Evolutionary conservation across 1,140 invertebrate genomes (phyloP), one percentile per base, ranked within the genome.

Genomic region (Bilobella aurantiaca): DNA sequence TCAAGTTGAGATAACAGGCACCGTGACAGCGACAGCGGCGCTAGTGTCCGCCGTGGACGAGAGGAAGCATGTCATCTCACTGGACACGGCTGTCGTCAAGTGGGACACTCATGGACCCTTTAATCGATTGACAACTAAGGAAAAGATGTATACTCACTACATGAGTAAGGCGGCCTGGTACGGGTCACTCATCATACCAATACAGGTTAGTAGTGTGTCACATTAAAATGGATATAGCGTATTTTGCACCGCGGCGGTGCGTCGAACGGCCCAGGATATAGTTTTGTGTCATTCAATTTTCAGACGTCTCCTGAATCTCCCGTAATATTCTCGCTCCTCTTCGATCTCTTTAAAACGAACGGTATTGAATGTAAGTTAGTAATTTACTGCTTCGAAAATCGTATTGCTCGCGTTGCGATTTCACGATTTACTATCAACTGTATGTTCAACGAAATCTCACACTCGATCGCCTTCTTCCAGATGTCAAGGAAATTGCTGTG

Each of bases 71-170:
- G 82, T 87, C 37, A 77, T 95, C 63, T 90, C 91, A 16, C 88
- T 91, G 74, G 85, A 88, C 70, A 89, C 91, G 73, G 89, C 89
- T 58, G 84, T 96, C 73, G 87, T 88, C 62, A 80, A 85, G 64
- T 77, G 96, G 65, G 89, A 95, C 73, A 91, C 90, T 76, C 81
- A 83, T 71, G 79, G 80, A 57, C 92, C 93, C 23, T 96, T 96
- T 79, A 81, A 86, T 73, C 84, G 83, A 67, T 79, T 97, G 62
- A 88, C 87, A 1, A 78, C 83, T 1, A 82, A 86, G 69, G 93
- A 97, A 77, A 93, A 92, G 76, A 75, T 86, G 1, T 97, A 96
- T 81, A 87, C 92, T 63, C 92, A 96, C 81, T 88, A 93, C 79
- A 81, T 96, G 67, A 92, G 91, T 69, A 78, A 86, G 79, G 91